phyloP scores from a whole-genome alignment of 1,140 invertebrate species.

The Lucilia sericata region DNA sequence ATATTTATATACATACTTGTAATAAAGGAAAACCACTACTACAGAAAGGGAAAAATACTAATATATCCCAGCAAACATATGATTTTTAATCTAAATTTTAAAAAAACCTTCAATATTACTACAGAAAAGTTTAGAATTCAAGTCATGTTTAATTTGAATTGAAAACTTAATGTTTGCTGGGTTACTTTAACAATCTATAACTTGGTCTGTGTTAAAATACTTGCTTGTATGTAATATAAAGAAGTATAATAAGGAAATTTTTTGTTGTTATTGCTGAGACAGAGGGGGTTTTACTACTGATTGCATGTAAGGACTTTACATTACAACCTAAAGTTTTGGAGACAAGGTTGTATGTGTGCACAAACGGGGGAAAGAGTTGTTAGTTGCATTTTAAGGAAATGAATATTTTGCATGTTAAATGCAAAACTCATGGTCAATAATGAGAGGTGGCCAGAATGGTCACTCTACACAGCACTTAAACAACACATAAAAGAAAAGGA shows the following conservation, averaged over 20 bases:
- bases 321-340: background rate
- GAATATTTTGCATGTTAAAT: conserved; percentile 41
- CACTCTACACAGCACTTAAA: background rate
- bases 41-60: background rate
- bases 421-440: conserved; percentile 43
- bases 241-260: background rate
- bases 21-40: background rate
- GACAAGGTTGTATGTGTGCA: background rate
- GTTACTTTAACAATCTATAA: background rate
- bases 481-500: background rate
- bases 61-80: background rate
- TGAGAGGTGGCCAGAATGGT: background rate
- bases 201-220: background rate
- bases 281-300: background rate
- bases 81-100: too few species aligned
- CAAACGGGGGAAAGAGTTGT: background rate
- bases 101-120: too few species aligned
- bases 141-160: too few species aligned
- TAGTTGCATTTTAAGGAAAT: conserved; percentile 30
- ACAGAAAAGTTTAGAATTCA: too few species aligned
- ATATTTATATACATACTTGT: background rate
- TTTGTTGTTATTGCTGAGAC: background rate
- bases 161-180: background rate
- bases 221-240: background rate
- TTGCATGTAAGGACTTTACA: conserved; percentile 14